Base-by-base conservation (phyloP, 2,888 invertebrate genomes). In the Caenorhabditis sp. region DNA sequence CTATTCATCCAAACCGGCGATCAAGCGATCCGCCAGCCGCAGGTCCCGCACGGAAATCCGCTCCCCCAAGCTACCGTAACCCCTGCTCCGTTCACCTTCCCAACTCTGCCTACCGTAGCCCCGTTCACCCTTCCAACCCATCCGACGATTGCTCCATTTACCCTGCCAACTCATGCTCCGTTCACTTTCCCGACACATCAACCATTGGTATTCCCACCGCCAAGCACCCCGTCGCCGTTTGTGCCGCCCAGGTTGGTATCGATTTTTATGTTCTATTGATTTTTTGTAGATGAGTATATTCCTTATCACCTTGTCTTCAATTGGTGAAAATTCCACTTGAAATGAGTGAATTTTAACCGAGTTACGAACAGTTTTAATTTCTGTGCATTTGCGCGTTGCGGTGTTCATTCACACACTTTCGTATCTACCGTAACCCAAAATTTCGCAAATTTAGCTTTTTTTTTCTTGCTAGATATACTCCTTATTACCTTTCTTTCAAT, bases 111-210 rank as follows among this genome's bases (percentile, higher is more conserved):
- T 20, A 81, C 85, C 0, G 60, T 81, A 22, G 77, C 86, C 18
- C 78, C 85, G 13, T 78, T 82, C 65, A 83, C 81, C 9, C 69
- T 84, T 37, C 83, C 86, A 22, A 68, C 70, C 11, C 79, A 71
- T 58, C 83, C 86, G 22, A 71, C 83, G 4, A 13, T 69, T 35
- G 69, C 78, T 61, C 82, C 80, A 44, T 80, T 79, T 37, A 78
- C 84, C 13, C 80, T 86, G 11, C 81, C 84, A 26, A 79, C 85
- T 22, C 72, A 70, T 35, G 80, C 82, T 32, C 68, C 71, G 24
- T 80, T 83, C 77, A 83, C 83, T n/a, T 82, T 84, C 77, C 84
- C 84, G n/a, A 81, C 86, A 11, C 83, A 80, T 68, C 67, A 58
- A 20, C 83, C 83, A 58, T 55, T 80, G 56, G 78, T 78, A 0